Evolutionary conservation across 2,113 vertebrate species (phyloP), one percentile per base, ranked within the genome.

Genomic region (Oostethus manadensis): DNA sequence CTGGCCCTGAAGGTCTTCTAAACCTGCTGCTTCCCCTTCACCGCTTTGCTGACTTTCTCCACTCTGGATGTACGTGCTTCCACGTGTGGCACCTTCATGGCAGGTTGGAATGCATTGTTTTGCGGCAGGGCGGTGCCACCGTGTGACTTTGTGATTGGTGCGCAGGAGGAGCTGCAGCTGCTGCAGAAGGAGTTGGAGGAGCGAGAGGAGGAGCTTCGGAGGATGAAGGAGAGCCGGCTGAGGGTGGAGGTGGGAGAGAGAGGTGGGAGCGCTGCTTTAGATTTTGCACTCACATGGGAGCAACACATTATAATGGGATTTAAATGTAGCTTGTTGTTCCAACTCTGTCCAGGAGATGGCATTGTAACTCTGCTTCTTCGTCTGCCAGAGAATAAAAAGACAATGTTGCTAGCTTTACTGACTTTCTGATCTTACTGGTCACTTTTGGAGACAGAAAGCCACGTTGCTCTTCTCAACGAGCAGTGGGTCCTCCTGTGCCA

Each of bases 161-260:
- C 4, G n/a, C 73, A 99, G 96, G 96, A 97, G 54, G 94, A 98
- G 38, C 80, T 99, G 61, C 77, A 83, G 48, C 84, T 88, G 58
- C 81, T 97, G 68, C 94, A 93, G 86, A 91, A 82, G 62, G 91
- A 93, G 64, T 83, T 98, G 58, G 93, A 94, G 58, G 89, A 92
- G 70, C 92, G 88, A 20, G 95, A 97, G 76, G 66, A 66, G 0
- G 93, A 94, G 72, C 89, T 98, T 44, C 88, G 86, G 67, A 90
- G 81, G 35, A 47, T 95, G 56, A 92, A 90, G 3, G 92, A 91
- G 51, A 10, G 89, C 71, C 68, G 85, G 51, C 83, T 66, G 70
- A 92, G 85, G 65, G 75, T 71, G 57, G 86, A 87, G 79, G 48
- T 86, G 55, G 75, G 71, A 56, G 93, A 93, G 53, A 88, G 83